These are phyloP conservation scores for Marisa cornuarietis DNA, from an alignment of 1,140 invertebrate species.

Conservation along the genomic window DNA sequence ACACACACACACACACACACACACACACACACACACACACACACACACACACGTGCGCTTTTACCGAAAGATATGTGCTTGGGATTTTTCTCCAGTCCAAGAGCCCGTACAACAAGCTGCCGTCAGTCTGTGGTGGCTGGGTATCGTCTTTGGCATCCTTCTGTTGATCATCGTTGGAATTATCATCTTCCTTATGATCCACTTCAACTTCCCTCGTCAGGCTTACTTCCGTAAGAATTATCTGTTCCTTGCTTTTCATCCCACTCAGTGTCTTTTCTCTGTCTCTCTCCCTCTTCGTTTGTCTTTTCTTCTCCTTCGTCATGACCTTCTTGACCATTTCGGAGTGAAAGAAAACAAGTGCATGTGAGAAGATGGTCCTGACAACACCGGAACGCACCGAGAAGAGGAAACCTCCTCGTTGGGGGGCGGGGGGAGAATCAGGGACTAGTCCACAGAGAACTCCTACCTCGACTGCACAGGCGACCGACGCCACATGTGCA, in stretches of 20 bases:
- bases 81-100: background rate
- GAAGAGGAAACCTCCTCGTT: no score
- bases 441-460: no score
- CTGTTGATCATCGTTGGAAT: background rate
- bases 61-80: background rate
- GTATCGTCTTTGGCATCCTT: background rate
- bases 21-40: no score
- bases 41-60: no score
- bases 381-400: no score
- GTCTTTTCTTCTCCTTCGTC: background rate
- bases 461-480: no score
- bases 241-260: background rate
- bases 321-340: no score
- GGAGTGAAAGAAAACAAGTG: no score
- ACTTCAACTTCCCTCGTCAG: constrained; percentile 2
- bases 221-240: background rate
- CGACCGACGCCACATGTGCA: no score
- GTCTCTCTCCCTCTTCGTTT: background rate
- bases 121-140: background rate
- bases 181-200: background rate
- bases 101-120: background rate
- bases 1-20: no score
- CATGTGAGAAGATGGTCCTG: no score
- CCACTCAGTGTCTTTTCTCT: background rate
- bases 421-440: no score